These are phyloP conservation scores for Lepidochitona cinerea DNA, from an alignment of 2,888 invertebrate species.

Conservation along the genomic window DNA sequence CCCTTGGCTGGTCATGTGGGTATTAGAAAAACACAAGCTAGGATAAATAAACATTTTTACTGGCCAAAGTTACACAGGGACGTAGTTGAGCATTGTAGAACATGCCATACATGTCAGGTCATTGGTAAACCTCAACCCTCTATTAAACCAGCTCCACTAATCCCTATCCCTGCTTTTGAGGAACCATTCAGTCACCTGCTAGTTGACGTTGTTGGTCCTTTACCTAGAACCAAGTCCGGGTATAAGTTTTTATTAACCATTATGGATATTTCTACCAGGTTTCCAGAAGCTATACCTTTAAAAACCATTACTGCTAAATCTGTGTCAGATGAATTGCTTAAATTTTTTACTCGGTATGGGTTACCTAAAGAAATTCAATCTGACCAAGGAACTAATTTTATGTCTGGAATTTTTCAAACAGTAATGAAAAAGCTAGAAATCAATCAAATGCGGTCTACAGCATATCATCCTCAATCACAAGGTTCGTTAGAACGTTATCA, in stretches of 20 bases:
- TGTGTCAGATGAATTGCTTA: neutral
- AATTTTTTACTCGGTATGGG: conserved; percentile 11
- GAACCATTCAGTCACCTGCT: conserved; percentile 15
- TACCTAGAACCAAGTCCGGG: conserved; percentile 14
- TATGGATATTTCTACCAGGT: conserved; percentile 16
- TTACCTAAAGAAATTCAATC: conserved; percentile 11
- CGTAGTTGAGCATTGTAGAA: conserved; percentile 11
- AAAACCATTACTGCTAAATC: conserved; percentile 4
- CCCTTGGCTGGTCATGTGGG: conserved; percentile 15
- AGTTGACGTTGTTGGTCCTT: conserved; percentile 16
- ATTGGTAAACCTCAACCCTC: conserved; percentile 6
- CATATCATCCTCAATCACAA: conserved; percentile 19
- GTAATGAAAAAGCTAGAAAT: conserved; percentile 8
- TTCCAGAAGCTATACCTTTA: conserved; percentile 18
- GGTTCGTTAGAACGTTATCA: conserved; percentile 8
- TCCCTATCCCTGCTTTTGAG: conserved; percentile 15
- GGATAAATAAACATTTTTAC: conserved; percentile 12
- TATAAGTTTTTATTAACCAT: conserved; percentile 15
- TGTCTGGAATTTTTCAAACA: conserved; percentile 15
- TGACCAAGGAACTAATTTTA: conserved; percentile 16
- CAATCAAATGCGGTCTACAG: conserved; percentile 10
- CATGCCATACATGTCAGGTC: conserved; percentile 17
- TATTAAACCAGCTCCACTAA: neutral
- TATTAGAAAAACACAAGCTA: neutral
- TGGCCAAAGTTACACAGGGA: conserved; percentile 17